Evolutionary conservation across 2,797 vertebrate genomes (phyloP).

Genomic region (Sardinella longiceps): DNA sequence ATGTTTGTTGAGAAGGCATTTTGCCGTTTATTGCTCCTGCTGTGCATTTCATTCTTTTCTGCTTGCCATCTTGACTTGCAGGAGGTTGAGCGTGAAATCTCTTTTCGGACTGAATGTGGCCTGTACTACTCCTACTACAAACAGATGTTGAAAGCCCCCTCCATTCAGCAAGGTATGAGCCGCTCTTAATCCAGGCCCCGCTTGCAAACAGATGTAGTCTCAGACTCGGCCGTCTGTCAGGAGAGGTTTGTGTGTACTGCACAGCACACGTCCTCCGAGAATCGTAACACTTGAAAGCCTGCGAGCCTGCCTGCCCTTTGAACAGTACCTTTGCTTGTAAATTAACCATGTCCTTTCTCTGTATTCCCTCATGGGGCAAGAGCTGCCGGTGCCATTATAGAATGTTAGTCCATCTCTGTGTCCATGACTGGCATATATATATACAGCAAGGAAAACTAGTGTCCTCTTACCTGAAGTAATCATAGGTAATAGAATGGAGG

Average conservation of each 20-base stretch:
- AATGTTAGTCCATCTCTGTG: background rate
- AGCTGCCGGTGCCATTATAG: background rate
- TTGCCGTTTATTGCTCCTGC: constrained; percentile 40
- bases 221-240: background rate
- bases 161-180: constrained; percentile 85
- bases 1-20: background rate
- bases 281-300: background rate
- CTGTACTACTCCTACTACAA: constrained; percentile 99
- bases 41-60: constrained; percentile 38
- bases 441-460: background rate
- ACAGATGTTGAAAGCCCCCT: constrained; percentile 91
- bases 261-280: background rate
- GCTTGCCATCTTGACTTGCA: constrained; percentile 67
- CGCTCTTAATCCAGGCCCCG: background rate
- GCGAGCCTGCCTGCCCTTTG: background rate
- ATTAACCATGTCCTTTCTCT: background rate
- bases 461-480: constrained; percentile 44
- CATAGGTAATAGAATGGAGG: too few species aligned
- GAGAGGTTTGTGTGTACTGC: background rate
- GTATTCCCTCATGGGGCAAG: background rate
- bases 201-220: background rate
- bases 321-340: background rate
- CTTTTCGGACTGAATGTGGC: constrained; percentile 97
- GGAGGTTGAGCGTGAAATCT: constrained; percentile 98
- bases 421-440: background rate